A percentile compares a stretch with the other conserved stretches of the same genome.
Conservation (phyloP, 2,888 invertebrate species). For the Maniola hyperantus region DNA sequence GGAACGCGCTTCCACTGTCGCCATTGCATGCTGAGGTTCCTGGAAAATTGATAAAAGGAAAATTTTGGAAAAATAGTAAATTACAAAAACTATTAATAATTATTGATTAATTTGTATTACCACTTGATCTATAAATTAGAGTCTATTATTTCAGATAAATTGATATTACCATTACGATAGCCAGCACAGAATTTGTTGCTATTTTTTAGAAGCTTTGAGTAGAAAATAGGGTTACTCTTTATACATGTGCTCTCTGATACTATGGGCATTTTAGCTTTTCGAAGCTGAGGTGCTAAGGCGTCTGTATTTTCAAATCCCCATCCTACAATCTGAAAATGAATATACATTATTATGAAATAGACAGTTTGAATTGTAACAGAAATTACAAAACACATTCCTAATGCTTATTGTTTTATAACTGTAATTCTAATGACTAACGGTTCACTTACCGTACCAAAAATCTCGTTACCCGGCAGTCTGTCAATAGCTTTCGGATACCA, state of each 20-base stretch:
- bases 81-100: too few relatives aligned
- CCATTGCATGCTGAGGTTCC: constrained; percentile 35
- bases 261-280: constrained; percentile 29
- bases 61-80: neutral
- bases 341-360: neutral
- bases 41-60: neutral
- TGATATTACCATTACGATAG: constrained; percentile 22
- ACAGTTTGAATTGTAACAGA: neutral
- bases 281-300: constrained; percentile 22
- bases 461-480: constrained; percentile 35
- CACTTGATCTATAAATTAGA: too few relatives aligned
- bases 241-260: constrained; percentile 27
- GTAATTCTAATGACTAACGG: neutral
- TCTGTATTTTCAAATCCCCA: constrained; percentile 32
- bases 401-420: too few relatives aligned
- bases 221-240: constrained; percentile 27
- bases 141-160: neutral
- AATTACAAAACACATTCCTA: too few relatives aligned
- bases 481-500: constrained; percentile 44
- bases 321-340: constrained; percentile 26
- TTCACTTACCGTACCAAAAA: constrained; percentile 53
- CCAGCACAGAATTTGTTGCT: constrained; percentile 32
- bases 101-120: too few relatives aligned
- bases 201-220: constrained; percentile 21
- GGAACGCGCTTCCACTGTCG: constrained; percentile 29